Evolutionary conservation across 2,113 vertebrate species (phyloP).

Genomic region (Dolichallabes microphthalmus): DNA sequence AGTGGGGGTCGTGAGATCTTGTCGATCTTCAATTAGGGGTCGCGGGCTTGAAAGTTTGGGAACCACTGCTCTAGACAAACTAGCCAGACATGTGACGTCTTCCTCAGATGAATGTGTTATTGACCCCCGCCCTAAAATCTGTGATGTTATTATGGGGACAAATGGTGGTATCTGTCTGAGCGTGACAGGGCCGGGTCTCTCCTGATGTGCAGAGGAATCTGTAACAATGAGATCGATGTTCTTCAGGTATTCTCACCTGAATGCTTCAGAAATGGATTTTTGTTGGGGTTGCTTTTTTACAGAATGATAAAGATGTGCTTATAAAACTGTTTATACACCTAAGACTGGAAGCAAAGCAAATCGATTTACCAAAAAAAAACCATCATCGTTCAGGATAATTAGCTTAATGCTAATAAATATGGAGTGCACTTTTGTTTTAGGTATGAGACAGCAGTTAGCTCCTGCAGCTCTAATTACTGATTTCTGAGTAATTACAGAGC

Average conservation of each 20-base stretch:
- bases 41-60: too few species aligned
- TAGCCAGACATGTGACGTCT: neutral
- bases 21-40: too few species aligned
- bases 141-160: neutral
- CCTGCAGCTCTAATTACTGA: constrained; percentile 6
- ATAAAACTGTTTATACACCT: neutral
- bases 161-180: constrained; percentile 1
- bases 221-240: neutral
- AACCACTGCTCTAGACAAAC: neutral
- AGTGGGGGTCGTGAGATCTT: too few species aligned
- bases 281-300: neutral
- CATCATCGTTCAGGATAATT: neutral
- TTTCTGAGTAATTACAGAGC: constrained; percentile 1
- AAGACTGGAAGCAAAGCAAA: neutral
- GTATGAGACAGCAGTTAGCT: neutral
- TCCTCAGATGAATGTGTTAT: constrained; percentile 9
- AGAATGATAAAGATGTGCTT: constrained; percentile 4
- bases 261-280: neutral
- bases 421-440: neutral
- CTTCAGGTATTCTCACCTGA: neutral
- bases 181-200: neutral
- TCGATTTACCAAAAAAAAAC: neutral
- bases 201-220: neutral
- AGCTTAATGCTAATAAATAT: neutral
- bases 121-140: neutral